Percentiles rank a stretch among this genome's conserved stretches.
These are phyloP conservation scores for Rhingia rostrata DNA, from an alignment of 2,888 invertebrate species.

Conservation along the genomic window DNA sequence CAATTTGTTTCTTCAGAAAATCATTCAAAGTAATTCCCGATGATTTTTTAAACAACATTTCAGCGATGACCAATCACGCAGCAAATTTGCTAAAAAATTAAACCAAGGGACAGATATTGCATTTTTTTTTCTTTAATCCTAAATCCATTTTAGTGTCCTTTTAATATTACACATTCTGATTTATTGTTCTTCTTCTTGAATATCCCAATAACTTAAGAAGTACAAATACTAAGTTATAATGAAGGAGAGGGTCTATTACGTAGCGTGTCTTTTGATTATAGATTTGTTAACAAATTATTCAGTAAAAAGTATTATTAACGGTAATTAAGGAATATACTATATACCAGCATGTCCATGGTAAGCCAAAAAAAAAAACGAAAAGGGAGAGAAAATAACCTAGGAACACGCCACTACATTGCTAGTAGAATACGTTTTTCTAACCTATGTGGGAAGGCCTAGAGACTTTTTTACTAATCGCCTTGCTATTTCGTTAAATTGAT, in stretches of 20 bases:
- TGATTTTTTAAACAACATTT: too few relatives aligned
- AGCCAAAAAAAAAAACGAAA: slow-evolving; percentile 17
- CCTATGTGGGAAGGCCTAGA: slow-evolving; percentile 86
- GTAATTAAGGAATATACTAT: background rate
- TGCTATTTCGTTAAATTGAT: slow-evolving; percentile 96
- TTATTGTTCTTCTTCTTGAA: slow-evolving; percentile 11
- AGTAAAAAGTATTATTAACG: too few relatives aligned
- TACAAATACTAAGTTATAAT: slow-evolving; percentile 59
- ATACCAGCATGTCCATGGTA: slow-evolving; percentile 37
- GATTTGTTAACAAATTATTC: too few relatives aligned
- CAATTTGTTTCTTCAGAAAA: too few relatives aligned
- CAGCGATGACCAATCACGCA: too few relatives aligned
- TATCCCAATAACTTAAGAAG: slow-evolving; percentile 54
- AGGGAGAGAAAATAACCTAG: slow-evolving; percentile 35
- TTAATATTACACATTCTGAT: slow-evolving; percentile 56
- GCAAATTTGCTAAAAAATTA: background rate
- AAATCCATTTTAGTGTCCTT: slow-evolving; percentile 38
- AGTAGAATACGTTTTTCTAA: slow-evolving; percentile 1
- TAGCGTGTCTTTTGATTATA: slow-evolving; percentile 9
- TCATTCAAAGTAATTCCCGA: too few relatives aligned
- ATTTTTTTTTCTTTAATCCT: background rate
- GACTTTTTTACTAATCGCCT: slow-evolving; percentile 95
- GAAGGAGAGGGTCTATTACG: slow-evolving; percentile 28
- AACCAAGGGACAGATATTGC: background rate
- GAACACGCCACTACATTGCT: slow-evolving; percentile 47